Percentiles rank a stretch among this genome's conserved stretches.
phyloP scores from a whole-genome alignment of 2,113 vertebrate genomes.

The Orthochromis malagaraziensis region DNA sequence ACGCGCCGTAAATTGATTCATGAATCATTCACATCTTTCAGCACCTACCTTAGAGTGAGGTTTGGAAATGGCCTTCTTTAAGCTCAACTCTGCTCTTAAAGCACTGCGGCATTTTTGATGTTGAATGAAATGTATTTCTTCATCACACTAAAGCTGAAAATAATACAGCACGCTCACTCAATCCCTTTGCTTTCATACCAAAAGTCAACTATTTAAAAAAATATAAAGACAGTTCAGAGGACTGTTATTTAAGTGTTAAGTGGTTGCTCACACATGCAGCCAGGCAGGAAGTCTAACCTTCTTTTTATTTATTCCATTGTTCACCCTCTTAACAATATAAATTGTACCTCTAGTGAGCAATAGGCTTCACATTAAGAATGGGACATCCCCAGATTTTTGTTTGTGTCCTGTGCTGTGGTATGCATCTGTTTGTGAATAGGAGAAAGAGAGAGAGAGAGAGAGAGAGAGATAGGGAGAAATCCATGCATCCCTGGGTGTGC shows the following conservation, averaged over 20 bases:
- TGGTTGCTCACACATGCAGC: neutral
- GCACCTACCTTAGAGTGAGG: constrained; percentile 21
- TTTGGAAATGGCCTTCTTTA: constrained; percentile 38
- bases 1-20: constrained; percentile 37
- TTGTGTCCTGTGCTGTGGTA: neutral
- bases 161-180: neutral
- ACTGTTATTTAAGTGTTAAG: neutral
- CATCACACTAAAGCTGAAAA: neutral
- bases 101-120: constrained; percentile 4
- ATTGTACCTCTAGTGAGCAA: neutral
- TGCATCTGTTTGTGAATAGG: neutral
- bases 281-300: neutral
- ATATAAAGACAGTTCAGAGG: neutral
- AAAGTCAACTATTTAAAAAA: constrained; percentile 9
- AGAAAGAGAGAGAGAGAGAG: neutral
- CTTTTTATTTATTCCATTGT: neutral
- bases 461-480: neutral
- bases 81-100: constrained; percentile 10
- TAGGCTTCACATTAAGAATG: neutral
- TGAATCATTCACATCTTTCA: constrained; percentile 56
- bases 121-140: constrained; percentile 32
- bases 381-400: neutral
- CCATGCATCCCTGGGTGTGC: neutral
- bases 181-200: neutral
- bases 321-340: neutral